Evolutionary conservation across 2,113 vertebrate genomes (phyloP), one percentile per base, ranked within the genome.

Genomic region (Gorsachius goisagi): DNA sequence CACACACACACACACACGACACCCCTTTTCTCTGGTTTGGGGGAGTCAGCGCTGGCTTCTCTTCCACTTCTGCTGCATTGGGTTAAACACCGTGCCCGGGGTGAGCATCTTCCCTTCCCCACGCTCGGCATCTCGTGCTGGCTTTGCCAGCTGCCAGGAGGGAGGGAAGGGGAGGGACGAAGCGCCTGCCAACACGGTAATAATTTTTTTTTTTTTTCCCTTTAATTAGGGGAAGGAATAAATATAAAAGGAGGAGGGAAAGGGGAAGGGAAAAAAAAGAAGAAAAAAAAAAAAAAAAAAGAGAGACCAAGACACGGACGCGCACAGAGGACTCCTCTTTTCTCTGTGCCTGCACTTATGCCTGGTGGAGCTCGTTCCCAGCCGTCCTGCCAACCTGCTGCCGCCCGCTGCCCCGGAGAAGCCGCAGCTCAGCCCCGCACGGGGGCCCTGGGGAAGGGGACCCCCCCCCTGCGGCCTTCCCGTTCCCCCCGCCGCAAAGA

Each of bases 131-230:
- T 69, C 55, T 32, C 53, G 73, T 44, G 87, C 63, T 50, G 89
- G 67, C 7, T 27, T 37, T 69, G 86, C 83, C 94, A 45, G 90
- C 88, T 68, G 92, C 90, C 92, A 66, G 90, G 84, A 92, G 77
- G 93, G 87, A 94, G 93, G 96, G 85, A 84, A 85, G 88, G 93
- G 95, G 95, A 92, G 95, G 95, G 95, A 89, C 68, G 5, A 94
- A 35, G 24, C 3, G 33, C 44, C 52, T 91, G 95, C 96, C 95
- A 97, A 73, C 77, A 59, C 87, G 26, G 89, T 90, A 90, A 81
- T 83, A 72, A 63, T 52, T 89, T n/a, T 21, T 79, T 90, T 67
- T 68, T 62, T 44, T 44, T 44, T 44, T 6, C 41, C 41, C 41
- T 20, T 95, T 88, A 82, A 90, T 85, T 77, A 75, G 94, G 91